Evolutionary conservation across 2,888 invertebrate genomes (phyloP), one percentile per base, ranked within the genome.

Genomic region (Drosophila prostipennis): DNA sequence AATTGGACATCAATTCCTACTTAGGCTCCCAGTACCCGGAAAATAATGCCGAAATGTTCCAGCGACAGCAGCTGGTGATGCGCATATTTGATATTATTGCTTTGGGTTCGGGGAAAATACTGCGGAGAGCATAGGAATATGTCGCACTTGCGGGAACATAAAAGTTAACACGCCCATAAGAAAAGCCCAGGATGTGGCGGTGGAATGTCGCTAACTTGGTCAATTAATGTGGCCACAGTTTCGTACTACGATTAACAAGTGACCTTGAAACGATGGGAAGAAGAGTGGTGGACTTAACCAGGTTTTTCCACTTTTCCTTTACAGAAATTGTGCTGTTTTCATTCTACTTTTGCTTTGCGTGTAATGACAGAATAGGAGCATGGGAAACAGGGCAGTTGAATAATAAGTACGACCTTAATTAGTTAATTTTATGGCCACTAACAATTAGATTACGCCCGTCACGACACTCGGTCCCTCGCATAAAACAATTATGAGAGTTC

Each of bases 321-420:
- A 64, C 45, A 32, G 26, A 19, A 23, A 11, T 16, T 59, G 14
- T 14, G 16, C 7, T 57, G 34, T 53, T 65, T 54, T 63, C 36
- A 16, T 19, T 32, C 13, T 1, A 36, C 52, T 42, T 65, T 40
- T 1, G 39, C 52, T 42, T 65, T 36, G 58, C 72, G 71, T 72
- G 72, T 60, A 63, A 63, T 63, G 34, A 43, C 19, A 43, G 49
- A 51, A 40, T 26, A n/a, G 37, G 70, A 68, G 85, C 68, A 72
- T 70, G 77, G 64, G 49, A 60, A 59, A 64, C 68, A 63, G 76
- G 57, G 74, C 51, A 72, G 75, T 84, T 72, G 74, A 74, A 79
- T 80, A 83, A 77, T 79, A 81, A 78, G 80, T 82, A 76, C 81
- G 76, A 84, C 83, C 79, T 76, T 78, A 84, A 84, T 84, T 83